Percentiles rank a stretch among this genome's conserved stretches.
phyloP scores from a whole-genome alignment of 2,888 invertebrate species.

The Crocallis elinguaria region DNA sequence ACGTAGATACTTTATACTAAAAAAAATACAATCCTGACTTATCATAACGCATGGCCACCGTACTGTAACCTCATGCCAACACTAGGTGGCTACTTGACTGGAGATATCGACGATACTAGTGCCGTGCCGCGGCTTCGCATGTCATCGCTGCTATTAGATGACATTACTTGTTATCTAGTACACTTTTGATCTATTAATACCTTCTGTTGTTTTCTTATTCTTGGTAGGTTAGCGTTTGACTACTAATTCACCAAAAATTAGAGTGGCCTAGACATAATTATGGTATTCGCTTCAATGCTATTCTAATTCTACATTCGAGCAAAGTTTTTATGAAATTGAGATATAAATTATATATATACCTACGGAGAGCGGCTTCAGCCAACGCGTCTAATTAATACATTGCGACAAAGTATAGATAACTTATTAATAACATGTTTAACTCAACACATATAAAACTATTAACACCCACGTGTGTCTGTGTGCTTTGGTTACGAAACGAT shows the following conservation, averaged over 20 bases:
- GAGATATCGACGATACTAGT: conserved; percentile 34
- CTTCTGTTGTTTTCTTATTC: too few species aligned
- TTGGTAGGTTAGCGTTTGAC: too few species aligned
- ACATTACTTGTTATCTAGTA: not conserved
- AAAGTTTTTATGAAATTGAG: too few species aligned
- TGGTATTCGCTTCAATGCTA: too few species aligned
- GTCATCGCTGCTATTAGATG: not conserved
- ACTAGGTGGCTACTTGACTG: conserved; percentile 41
- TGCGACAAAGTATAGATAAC: not conserved
- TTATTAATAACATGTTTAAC: not conserved
- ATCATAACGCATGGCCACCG: conserved; percentile 21
- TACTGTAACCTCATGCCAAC: conserved; percentile 41
- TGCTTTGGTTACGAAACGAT: conserved; percentile 41
- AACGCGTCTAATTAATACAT: not conserved
- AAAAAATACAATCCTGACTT: not conserved
- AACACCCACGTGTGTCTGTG: conserved; percentile 38
- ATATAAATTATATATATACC: too few species aligned
- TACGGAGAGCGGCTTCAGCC: too few species aligned
- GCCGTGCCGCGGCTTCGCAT: conserved; percentile 6
- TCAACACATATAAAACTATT: conserved; percentile 19
- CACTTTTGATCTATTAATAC: too few species aligned
- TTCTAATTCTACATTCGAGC: too few species aligned
- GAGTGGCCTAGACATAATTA: too few species aligned
- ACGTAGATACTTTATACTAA: not conserved
- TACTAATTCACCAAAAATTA: too few species aligned